These are phyloP conservation scores for Ophion ellenae DNA, from an alignment of 2,888 invertebrate species.

Conservation along the genomic window DNA sequence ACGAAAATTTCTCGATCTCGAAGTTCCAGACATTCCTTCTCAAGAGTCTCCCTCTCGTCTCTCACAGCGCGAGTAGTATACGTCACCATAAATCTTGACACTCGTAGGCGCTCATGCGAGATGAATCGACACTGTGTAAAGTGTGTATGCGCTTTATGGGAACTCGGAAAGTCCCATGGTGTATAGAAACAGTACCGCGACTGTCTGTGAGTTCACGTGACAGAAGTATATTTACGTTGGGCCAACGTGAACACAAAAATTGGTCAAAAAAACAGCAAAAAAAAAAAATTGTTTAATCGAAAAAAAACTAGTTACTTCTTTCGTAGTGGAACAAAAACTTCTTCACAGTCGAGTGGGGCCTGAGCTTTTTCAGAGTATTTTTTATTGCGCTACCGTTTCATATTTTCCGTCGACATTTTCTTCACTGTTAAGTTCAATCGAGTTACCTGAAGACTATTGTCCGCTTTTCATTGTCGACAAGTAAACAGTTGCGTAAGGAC, in stretches of 20 bases:
- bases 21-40: neutral
- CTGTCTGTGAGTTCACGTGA: neutral
- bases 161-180: slow-evolving; percentile 23
- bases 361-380: no score
- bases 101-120: neutral
- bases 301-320: no score
- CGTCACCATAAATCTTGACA: slow-evolving; percentile 41
- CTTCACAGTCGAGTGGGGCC: no score
- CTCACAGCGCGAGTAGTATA: slow-evolving; percentile 1
- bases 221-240: no score
- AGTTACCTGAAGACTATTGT: neutral
- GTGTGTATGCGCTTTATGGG: slow-evolving; percentile 19
- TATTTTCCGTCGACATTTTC: no score
- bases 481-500: no score
- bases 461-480: no score
- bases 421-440: neutral
- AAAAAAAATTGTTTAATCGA: neutral
- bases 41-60: slow-evolving; percentile 7
- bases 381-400: no score
- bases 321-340: no score
- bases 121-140: slow-evolving; percentile 30
- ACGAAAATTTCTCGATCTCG: slow-evolving; percentile 6
- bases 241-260: neutral
- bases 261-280: neutral
- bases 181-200: slow-evolving; percentile 9